Base-by-base conservation (phyloP, 1,140 invertebrate species). In the Ceratina calcarata region DNA sequence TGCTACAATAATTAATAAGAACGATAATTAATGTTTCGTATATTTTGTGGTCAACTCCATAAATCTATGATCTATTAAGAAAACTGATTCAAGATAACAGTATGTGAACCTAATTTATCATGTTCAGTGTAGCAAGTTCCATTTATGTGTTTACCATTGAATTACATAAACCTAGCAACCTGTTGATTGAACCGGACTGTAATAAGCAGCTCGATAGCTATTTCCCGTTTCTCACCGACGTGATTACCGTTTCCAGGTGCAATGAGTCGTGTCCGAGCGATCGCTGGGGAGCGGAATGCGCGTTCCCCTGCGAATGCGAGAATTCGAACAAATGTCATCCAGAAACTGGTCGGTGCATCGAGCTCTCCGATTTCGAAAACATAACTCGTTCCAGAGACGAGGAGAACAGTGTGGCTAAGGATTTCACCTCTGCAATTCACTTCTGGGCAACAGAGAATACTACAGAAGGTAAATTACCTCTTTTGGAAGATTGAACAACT, bases 261-360 rank as follows among this genome's bases (percentile, higher is more conserved):
- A 83, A 87, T 12, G 78, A 86, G 62, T 82, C 87, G 74, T 93
- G 92, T 69, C 75, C 87, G 0, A 51, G 62, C 2, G 90, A 89
- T 16, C 86, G 78, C 20, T 92, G 90, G 88, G 91, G 91, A 3
- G 32, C 49, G 0, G 64, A 75, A 16, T 93, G 91, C 57, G 66
- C 77, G 13, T 80, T 80, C 20, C 49, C 62, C 1, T 92, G 92
- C 65, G 32, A 71, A 8, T 92, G 90, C 76, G 72, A 75, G 37
- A 80, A 76, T 55, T 49, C 70, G 0, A 2, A 45, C 53, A 61
- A 72, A 0, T 92, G 91, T 58, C 79, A 91, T 61, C 85, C 85
- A 7, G 85, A 86, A 73, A 91, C 90, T 3, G 90, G 91, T n/a
- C 77, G 83, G 61, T 92, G 91, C 85, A 45, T 61, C 45, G 83